Conservation (phyloP, 1,140 invertebrate species). For the Branchinecta lindahli region DNA sequence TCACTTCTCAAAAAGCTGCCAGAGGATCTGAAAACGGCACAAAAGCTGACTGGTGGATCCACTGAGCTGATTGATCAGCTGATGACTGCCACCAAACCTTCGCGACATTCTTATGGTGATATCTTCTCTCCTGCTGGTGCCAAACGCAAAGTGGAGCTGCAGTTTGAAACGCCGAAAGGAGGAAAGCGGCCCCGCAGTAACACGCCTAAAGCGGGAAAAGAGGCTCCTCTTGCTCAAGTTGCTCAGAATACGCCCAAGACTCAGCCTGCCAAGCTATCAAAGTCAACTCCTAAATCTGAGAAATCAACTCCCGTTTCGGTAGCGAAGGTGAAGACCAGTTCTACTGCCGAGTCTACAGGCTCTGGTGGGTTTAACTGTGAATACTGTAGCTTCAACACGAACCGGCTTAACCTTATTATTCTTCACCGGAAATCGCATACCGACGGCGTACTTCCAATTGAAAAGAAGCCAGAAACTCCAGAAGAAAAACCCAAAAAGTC, state of each 20-base stretch:
- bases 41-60: background rate
- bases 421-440: background rate
- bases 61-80: background rate
- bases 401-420: background rate
- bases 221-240: background rate
- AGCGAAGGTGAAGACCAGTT: background rate
- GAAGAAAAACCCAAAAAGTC: background rate
- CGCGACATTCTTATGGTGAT: background rate
- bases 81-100: background rate
- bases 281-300: background rate
- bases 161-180: background rate
- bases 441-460: background rate
- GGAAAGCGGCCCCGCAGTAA: background rate
- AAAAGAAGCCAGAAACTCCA: constrained; percentile 5
- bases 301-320: no score
- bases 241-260: background rate
- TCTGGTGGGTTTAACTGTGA: background rate
- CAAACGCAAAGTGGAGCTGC: background rate
- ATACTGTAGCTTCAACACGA: background rate
- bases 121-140: background rate
- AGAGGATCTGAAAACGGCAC: constrained; percentile 1
- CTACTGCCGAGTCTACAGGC: background rate
- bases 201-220: background rate
- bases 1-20: background rate
- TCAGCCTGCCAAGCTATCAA: background rate